These are phyloP conservation scores for Trisateles emortualis DNA, from an alignment of 2,888 invertebrate species.

Conservation along the genomic window DNA sequence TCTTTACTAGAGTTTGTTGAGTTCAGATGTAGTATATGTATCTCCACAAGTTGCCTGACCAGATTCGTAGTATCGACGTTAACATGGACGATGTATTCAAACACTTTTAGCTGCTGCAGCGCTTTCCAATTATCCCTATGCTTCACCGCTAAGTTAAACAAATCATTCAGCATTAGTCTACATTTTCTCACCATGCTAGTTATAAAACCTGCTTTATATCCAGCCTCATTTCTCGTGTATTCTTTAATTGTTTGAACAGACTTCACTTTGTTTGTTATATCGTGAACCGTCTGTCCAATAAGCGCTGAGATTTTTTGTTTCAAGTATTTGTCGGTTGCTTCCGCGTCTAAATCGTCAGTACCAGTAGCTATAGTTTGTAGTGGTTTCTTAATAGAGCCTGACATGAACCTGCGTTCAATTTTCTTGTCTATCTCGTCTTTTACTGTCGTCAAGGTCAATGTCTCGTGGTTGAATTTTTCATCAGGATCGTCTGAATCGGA, in stretches of 20 bases:
- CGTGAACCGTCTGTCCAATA: constrained; percentile 70
- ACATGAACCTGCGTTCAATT: background rate
- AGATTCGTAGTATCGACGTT: constrained; percentile 76
- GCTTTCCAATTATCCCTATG: constrained; percentile 75
- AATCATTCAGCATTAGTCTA: constrained; percentile 68
- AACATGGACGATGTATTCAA: constrained; percentile 75
- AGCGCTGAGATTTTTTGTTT: constrained; percentile 69
- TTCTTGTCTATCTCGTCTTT: background rate
- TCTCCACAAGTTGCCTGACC: constrained; percentile 69
- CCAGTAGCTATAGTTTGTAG: background rate
- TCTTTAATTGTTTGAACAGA: constrained; percentile 57
- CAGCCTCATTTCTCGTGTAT: constrained; percentile 46
- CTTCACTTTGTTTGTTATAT: constrained; percentile 63
- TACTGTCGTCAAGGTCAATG: background rate
- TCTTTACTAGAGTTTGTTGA: constrained; percentile 30
- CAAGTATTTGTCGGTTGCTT: constrained; percentile 52
- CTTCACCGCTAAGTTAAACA: constrained; percentile 75
- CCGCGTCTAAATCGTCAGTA: background rate
- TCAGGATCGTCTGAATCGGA: constrained; percentile 16
- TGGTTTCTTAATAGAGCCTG: background rate
- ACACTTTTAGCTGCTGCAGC: constrained; percentile 74
- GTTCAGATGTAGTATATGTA: constrained; percentile 65
- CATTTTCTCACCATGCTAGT: constrained; percentile 73
- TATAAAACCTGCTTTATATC: constrained; percentile 73
- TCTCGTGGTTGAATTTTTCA: background rate